Percentiles rank a stretch among this genome's conserved stretches.
Conservation (phyloP, 2,888 invertebrate species). For the Pristionchus arcanus region DNA sequence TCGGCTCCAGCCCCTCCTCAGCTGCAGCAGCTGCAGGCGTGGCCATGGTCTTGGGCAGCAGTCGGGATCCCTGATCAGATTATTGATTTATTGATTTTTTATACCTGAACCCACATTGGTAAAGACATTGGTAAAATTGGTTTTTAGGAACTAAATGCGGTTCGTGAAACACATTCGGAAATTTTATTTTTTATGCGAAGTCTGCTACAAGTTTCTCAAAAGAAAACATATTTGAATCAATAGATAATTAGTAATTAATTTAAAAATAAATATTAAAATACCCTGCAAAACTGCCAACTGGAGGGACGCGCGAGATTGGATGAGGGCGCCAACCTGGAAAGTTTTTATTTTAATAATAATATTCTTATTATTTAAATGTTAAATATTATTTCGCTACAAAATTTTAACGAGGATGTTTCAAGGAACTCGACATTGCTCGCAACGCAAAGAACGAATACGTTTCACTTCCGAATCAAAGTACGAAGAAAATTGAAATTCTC, state of each 20-base stretch:
- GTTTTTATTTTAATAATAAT: no score
- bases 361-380: no score
- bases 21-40: neutral
- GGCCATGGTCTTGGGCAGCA: conserved; percentile 8
- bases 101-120: no score
- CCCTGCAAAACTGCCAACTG: conserved; percentile 49
- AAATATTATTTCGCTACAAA: no score
- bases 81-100: neutral
- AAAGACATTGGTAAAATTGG: no score
- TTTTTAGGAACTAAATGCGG: neutral
- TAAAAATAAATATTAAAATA: neutral
- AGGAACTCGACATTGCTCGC: neutral
- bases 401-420: neutral
- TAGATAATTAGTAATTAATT: neutral
- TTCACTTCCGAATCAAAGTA: neutral
- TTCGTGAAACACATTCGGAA: neutral
- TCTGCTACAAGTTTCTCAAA: no score
- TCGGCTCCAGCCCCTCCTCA: neutral
- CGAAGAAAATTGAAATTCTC: no score
- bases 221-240: neutral
- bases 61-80: neutral
- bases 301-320: conserved; percentile 42
- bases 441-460: neutral
- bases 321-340: conserved; percentile 23
- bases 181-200: no score